These are phyloP conservation scores for Cerceris rybyensis DNA, from an alignment of 2,888 invertebrate species.

Conservation along the genomic window DNA sequence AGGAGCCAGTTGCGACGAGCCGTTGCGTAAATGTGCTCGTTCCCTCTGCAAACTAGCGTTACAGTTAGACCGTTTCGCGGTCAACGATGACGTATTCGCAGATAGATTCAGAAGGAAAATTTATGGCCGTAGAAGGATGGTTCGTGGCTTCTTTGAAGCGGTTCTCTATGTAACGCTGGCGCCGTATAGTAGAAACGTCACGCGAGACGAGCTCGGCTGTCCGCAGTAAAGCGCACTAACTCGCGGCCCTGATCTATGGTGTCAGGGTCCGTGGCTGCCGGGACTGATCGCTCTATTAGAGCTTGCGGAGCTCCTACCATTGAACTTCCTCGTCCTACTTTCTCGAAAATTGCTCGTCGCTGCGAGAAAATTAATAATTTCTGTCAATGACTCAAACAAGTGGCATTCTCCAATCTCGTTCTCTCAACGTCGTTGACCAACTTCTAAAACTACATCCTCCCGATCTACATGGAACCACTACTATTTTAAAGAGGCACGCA, in stretches of 20 bases:
- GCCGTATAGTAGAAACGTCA: conserved; percentile 54
- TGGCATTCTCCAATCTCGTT: too few relatives aligned
- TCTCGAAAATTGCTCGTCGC: conserved; percentile 38
- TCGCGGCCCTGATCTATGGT: conserved; percentile 61
- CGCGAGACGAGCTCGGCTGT: conserved; percentile 60
- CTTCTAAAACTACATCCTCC: too few relatives aligned
- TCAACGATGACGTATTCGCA: conserved; percentile 15
- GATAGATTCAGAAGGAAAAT: conserved; percentile 34
- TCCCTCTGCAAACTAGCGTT: not conserved
- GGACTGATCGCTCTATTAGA: conserved; percentile 65
- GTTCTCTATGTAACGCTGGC: conserved; percentile 5
- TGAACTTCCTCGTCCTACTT: conserved; percentile 61
- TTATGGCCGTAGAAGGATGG: conserved; percentile 39
- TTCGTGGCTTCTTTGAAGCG: conserved; percentile 33
- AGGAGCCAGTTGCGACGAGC: not conserved
- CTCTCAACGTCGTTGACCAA: too few relatives aligned
- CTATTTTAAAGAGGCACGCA: not conserved
- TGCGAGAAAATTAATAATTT: not conserved
- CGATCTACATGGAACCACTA: too few relatives aligned
- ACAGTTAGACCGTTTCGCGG: not conserved
- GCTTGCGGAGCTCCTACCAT: conserved; percentile 49
- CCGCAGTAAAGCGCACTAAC: conserved; percentile 60
- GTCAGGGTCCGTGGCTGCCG: conserved; percentile 57
- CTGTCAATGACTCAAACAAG: not conserved
- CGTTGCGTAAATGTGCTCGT: too few relatives aligned